Conservation (phyloP, 2,888 invertebrate genomes). For the Chironomus riparius region DNA sequence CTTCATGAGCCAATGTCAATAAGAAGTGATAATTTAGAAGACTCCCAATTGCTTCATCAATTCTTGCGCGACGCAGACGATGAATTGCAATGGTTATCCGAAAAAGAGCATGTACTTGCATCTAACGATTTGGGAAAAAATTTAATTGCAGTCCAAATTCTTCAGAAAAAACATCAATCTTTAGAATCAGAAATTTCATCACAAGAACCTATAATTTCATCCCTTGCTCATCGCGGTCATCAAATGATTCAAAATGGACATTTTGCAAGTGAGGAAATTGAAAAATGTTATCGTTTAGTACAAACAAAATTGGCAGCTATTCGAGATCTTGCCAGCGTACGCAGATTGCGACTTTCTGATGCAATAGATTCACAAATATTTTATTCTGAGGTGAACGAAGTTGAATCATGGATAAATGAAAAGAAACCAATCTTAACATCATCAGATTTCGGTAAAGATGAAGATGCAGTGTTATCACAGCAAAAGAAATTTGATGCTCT, state of each 20-base stretch:
- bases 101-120: conserved; percentile 61
- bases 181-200: conserved; percentile 83
- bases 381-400: conserved; percentile 81
- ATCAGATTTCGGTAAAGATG: conserved; percentile 81
- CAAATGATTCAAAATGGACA: conserved; percentile 77
- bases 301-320: conserved; percentile 60
- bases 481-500: conserved; percentile 75
- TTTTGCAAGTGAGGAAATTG: conserved; percentile 70
- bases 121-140: conserved; percentile 59
- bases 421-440: conserved; percentile 66
- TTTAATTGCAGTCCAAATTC: conserved; percentile 69
- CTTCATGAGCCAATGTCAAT: conserved; percentile 86
- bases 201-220: conserved; percentile 71
- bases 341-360: conserved; percentile 65
- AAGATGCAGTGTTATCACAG: conserved; percentile 77
- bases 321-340: conserved; percentile 60
- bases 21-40: conserved; percentile 83
- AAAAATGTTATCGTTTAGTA: conserved; percentile 55
- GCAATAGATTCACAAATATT: conserved; percentile 80
- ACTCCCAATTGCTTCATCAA: conserved; percentile 77
- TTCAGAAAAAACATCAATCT: conserved; percentile 89
- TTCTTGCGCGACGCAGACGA: conserved; percentile 89
- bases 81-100: conserved; percentile 82
- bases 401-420: conserved; percentile 86
- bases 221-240: conserved; percentile 62